Percentiles rank a stretch among this genome's conserved stretches.
Conservation (phyloP, 2,888 invertebrate species). For the Apodemia arnacis region DNA sequence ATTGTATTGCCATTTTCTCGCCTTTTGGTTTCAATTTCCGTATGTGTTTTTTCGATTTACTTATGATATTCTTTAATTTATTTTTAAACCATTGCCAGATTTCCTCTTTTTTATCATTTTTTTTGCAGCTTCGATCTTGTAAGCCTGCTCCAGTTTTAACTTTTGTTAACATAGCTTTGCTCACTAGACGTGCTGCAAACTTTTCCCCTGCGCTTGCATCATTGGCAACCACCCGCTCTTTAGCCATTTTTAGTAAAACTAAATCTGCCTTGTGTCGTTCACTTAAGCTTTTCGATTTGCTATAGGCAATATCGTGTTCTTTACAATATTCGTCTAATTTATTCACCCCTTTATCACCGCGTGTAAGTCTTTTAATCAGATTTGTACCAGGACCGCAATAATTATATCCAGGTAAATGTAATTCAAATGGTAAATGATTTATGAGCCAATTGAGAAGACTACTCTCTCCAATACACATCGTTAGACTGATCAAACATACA, state of each 20-base stretch:
- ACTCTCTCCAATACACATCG: constrained; percentile 27
- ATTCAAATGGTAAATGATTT: constrained; percentile 68
- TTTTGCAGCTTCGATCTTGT: too few relatives aligned
- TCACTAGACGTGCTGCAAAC: constrained; percentile 40
- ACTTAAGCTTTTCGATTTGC: too few relatives aligned
- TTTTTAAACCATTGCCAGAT: too few relatives aligned
- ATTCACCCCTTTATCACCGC: constrained; percentile 24
- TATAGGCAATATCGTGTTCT: constrained; percentile 20
- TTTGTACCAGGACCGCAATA: constrained; percentile 33
- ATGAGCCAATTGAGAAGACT: constrained; percentile 61
- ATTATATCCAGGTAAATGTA: constrained; percentile 81
- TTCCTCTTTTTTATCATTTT: too few relatives aligned
- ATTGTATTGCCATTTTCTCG: constrained; percentile 61
- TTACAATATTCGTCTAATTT: constrained; percentile 25
- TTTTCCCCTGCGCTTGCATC: constrained; percentile 42
- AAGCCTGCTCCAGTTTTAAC: not conserved
- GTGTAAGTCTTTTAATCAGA: not conserved
- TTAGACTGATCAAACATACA: too few relatives aligned
- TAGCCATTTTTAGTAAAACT: constrained; percentile 85
- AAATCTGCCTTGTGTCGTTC: constrained; percentile 88
- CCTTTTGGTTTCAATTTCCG: constrained; percentile 71
- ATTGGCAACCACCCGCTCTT: constrained; percentile 65
- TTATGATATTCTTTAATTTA: too few relatives aligned
- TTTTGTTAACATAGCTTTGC: constrained; percentile 43
- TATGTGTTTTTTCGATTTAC: too few relatives aligned